Conservation (phyloP, 1,140 invertebrate genomes). For the Neuroterus valhalla region DNA sequence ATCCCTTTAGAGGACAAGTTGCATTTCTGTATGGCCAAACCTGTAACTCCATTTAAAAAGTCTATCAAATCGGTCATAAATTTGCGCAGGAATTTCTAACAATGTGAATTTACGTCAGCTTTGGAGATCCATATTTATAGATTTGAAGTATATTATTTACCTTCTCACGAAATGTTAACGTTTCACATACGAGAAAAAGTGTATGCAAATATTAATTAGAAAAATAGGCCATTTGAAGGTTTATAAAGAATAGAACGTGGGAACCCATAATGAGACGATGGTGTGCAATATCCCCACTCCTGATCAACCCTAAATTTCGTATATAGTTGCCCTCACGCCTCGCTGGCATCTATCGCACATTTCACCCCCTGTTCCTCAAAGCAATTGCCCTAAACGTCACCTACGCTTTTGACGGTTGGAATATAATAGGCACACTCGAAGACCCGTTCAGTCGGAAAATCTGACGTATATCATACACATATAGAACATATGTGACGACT, state of each 20-base stretch:
- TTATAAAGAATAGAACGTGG: slow-evolving; percentile 8
- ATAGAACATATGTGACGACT: slow-evolving; percentile 25
- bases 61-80: no score
- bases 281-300: neutral
- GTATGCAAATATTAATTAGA: no score
- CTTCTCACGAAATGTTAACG: no score
- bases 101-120: no score
- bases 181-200: no score
- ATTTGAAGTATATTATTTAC: no score
- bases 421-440: slow-evolving; percentile 28
- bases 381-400: slow-evolving; percentile 5
- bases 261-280: neutral
- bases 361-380: neutral
- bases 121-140: no score
- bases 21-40: slow-evolving; percentile 38
- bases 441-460: slow-evolving; percentile 55
- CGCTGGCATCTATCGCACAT: slow-evolving; percentile 10
- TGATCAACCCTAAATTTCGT: slow-evolving; percentile 2
- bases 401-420: slow-evolving; percentile 3
- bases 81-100: no score
- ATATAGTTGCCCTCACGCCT: slow-evolving; percentile 5
- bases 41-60: no score
- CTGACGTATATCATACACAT: slow-evolving; percentile 46
- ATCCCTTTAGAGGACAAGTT: slow-evolving; percentile 34
- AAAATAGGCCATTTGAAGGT: slow-evolving; percentile 41